Conservation (phyloP, 2,888 invertebrate species). For the Drosophila meridionalis region DNA sequence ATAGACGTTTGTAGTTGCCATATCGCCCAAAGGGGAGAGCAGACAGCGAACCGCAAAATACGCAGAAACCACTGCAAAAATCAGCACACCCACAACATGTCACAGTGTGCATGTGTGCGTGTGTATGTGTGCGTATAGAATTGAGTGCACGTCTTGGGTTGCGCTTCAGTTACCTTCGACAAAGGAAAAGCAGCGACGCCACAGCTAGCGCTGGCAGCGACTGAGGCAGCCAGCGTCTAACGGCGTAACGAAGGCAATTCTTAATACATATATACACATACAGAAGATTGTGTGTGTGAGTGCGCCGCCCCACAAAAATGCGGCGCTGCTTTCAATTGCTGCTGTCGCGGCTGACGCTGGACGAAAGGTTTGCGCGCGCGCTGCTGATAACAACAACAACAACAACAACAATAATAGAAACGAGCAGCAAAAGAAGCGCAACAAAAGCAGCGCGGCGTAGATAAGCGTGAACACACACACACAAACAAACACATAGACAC, state of each 20-base stretch:
- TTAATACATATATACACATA: not conserved
- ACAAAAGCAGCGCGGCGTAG: slow-evolving; percentile 58
- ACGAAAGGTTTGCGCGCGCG: slow-evolving; percentile 45
- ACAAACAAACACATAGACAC: slow-evolving; percentile 8
- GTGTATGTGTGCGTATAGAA: slow-evolving; percentile 36
- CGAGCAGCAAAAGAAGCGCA: slow-evolving; percentile 47
- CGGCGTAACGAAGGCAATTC: slow-evolving; percentile 40
- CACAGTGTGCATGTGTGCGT: slow-evolving; percentile 15
- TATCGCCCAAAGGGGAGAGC: slow-evolving; percentile 34
- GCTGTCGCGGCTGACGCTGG: slow-evolving; percentile 12
- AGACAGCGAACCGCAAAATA: slow-evolving; percentile 48
- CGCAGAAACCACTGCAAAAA: slow-evolving; percentile 47
- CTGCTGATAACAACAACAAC: slow-evolving; percentile 36
- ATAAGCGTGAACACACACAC: slow-evolving; percentile 50
- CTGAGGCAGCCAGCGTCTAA: slow-evolving; percentile 40
- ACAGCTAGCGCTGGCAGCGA: slow-evolving; percentile 35
- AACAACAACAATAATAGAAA: slow-evolving; percentile 18
- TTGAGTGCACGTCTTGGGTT: slow-evolving; percentile 61
- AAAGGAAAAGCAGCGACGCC: slow-evolving; percentile 58
- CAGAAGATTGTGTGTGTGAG: slow-evolving; percentile 4
- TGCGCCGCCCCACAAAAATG: slow-evolving; percentile 26
- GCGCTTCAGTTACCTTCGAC: slow-evolving; percentile 77
- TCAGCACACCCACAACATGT: slow-evolving; percentile 44
- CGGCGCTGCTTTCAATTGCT: slow-evolving; percentile 16
- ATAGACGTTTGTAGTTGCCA: slow-evolving; percentile 29